These are phyloP conservation scores for Tigriopus californicus DNA, from an alignment of 2,888 invertebrate species.

Conservation along the genomic window DNA sequence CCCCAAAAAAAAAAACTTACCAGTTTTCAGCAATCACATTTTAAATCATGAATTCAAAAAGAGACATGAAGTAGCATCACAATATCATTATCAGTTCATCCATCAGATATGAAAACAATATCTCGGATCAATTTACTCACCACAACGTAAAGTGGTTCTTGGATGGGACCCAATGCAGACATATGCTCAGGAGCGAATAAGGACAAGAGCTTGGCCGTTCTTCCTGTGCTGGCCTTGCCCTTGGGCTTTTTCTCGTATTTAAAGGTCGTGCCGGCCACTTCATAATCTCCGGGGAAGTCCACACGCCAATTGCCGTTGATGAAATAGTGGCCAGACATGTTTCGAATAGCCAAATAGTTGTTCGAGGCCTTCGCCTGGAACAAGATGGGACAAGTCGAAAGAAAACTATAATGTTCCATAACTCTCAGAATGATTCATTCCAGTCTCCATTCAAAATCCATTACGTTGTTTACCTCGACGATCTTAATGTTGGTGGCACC, in stretches of 20 bases:
- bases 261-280: slow-evolving; percentile 66
- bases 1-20: too few relatives aligned
- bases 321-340: slow-evolving; percentile 61
- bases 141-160: slow-evolving; percentile 67
- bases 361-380: slow-evolving; percentile 43
- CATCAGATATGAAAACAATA: too few relatives aligned
- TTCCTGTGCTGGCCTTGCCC: slow-evolving; percentile 39
- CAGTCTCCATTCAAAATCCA: too few relatives aligned
- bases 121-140: too few relatives aligned
- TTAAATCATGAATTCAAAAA: too few relatives aligned
- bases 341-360: slow-evolving; percentile 75
- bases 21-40: too few relatives aligned
- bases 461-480: slow-evolving; percentile 36
- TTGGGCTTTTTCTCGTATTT: slow-evolving; percentile 65
- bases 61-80: too few relatives aligned
- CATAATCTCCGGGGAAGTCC: slow-evolving; percentile 60
- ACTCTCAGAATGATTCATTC: too few relatives aligned
- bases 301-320: slow-evolving; percentile 88
- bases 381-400: neutral
- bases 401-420: too few relatives aligned
- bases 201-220: slow-evolving; percentile 38
- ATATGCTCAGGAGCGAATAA: slow-evolving; percentile 68
- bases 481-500: slow-evolving; percentile 80
- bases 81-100: too few relatives aligned
- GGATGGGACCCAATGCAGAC: slow-evolving; percentile 65